A percentile compares a stretch with the other conserved stretches of the same genome.
Conservation (phyloP, 2,888 invertebrate species). For the Megaustenia siamemsis region DNA sequence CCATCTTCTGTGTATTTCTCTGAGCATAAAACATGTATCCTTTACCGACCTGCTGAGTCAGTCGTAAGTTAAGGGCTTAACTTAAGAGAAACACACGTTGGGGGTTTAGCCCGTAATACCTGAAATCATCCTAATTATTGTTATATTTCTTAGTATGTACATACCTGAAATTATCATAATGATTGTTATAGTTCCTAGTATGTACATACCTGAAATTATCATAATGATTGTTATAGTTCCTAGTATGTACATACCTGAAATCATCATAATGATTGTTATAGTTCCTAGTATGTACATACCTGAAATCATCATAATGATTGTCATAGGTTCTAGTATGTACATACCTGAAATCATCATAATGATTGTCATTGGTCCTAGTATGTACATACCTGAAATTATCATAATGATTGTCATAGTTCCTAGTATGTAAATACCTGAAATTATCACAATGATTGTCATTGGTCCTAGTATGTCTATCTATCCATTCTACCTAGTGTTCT, state of each 20-base stretch:
- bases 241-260: constrained; percentile 63
- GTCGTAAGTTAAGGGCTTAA: no score
- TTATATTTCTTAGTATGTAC: background rate
- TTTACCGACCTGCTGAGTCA: no score
- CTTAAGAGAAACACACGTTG: no score
- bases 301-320: no score
- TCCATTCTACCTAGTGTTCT: no score
- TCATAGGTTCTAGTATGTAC: background rate
- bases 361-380: constrained; percentile 34
- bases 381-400: constrained; percentile 43
- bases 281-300: constrained; percentile 66
- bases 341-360: background rate
- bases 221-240: no score
- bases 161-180: background rate
- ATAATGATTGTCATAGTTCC: no score
- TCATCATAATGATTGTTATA: constrained; percentile 77
- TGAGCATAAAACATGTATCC: no score
- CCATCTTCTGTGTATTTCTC: no score
- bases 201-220: no score
- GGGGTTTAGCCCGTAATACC: no score
- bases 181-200: constrained; percentile 44
- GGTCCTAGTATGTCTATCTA: constrained; percentile 73
- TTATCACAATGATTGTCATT: constrained; percentile 76
- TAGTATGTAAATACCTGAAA: constrained; percentile 63
- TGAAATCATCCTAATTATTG: no score